Base-by-base conservation (phyloP, 2,113 vertebrate genomes). In the Urocitellus parryii region DNA sequence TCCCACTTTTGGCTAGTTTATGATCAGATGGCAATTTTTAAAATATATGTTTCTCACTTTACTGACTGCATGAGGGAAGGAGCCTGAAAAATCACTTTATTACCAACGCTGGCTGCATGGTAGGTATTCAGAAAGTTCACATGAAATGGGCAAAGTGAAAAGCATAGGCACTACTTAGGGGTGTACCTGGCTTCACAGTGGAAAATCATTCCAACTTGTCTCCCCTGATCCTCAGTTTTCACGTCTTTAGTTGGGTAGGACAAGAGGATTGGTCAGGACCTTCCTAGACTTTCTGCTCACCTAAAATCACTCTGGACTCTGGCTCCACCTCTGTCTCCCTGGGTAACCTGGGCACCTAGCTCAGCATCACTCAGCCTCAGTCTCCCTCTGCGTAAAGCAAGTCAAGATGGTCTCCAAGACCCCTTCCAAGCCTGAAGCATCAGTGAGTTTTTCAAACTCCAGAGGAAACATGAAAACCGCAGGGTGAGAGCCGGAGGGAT, bases 391-490 rank as follows among this genome's bases (percentile, higher is more conserved):
- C 72, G 0, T 42, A 39, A 76, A 91, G n/a, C 6, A 76, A 79
- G 22, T 18, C 32, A 25, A 73, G n/a, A 37, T 70, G 25, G 51
- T 79, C 51, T 83, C 17, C 5, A 65, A 68, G 17, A 2, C 6
- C 27, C 65, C 25, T 80, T 80, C 32, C 48, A 95, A 56, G 39
- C n/a, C 91, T 73, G 72, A 77, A 72, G 45, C 91, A 77, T 91
- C 65, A 58, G 20, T 94, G 70, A 89, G 72, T 20, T 95, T 92
- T 67, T 81, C 81, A 87, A 89, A 80, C 93, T 86, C 84, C 67
- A 85, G 72, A 79, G 89, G 72, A 93, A 89, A 97, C 87, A 95
- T 87, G 90, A 65, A 92, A 93, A 81, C 91, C 37, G 81, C 65
- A 86, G 88, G 91, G 78, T 95, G 39, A 51, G 68, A 95, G 84